Conservation (phyloP, 2,888 invertebrate species). For the Thera britannica region DNA sequence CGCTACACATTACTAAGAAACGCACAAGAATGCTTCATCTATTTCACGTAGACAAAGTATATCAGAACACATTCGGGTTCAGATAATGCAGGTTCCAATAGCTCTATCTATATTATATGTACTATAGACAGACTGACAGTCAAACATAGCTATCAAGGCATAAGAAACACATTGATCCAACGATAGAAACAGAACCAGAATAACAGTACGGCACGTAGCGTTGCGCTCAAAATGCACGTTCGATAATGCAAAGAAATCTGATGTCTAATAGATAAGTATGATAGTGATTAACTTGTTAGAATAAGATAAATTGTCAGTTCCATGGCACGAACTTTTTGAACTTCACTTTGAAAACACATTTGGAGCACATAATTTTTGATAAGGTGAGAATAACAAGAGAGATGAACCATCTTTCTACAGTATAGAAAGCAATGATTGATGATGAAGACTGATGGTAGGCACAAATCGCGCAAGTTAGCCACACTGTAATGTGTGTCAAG, state of each 20-base stretch:
- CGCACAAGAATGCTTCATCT: conserved; percentile 23
- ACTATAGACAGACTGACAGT: conserved; percentile 13
- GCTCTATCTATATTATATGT: conserved; percentile 1
- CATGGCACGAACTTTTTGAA: conserved; percentile 35
- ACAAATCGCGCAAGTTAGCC: conserved; percentile 49
- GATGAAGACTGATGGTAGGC: conserved; percentile 34
- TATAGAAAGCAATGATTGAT: conserved; percentile 43
- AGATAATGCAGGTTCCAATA: conserved; percentile 10
- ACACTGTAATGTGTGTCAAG: conserved; percentile 55
- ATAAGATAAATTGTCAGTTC: conserved; percentile 34
- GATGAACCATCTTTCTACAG: conserved; percentile 25
- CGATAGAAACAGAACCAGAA: conserved; percentile 13
- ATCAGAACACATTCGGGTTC: conserved; percentile 5
- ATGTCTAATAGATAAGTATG: conserved; percentile 30
- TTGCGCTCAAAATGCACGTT: conserved; percentile 36
- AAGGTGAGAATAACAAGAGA: conserved; percentile 13
- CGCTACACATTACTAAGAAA: conserved; percentile 52
- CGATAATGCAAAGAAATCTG: conserved; percentile 41
- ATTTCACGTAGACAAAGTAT: conserved; percentile 20
- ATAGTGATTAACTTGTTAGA: conserved; percentile 35
- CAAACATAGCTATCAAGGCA: neutral
- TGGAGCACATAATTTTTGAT: conserved; percentile 9
- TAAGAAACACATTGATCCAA: conserved; percentile 7
- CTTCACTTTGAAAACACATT: conserved; percentile 1
- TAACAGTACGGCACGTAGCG: conserved; percentile 29